Conservation (phyloP, 2,888 invertebrate genomes). For the Ormyrus nitidulus region DNA sequence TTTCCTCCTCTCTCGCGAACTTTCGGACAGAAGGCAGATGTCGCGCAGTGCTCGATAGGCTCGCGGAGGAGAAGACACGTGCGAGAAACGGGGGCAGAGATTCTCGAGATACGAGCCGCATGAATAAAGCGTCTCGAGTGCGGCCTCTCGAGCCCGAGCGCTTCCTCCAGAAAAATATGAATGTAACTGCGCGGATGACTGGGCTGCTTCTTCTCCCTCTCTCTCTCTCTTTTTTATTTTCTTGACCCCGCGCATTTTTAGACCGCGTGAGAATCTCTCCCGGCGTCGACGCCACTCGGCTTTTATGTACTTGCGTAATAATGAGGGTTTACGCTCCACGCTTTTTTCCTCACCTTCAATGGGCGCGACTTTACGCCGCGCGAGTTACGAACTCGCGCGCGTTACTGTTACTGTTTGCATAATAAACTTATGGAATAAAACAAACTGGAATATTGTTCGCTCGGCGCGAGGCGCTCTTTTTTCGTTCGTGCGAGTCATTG, state of each 20-base stretch:
- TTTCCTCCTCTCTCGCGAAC: too few relatives aligned
- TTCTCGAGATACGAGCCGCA: constrained; percentile 32
- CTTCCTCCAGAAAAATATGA: constrained; percentile 28
- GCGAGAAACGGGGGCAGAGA: constrained; percentile 44
- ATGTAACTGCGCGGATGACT: constrained; percentile 30
- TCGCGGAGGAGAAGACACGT: neutral
- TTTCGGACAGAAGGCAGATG: too few relatives aligned
- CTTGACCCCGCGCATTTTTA: constrained; percentile 41
- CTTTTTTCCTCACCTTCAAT: neutral
- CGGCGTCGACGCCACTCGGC: neutral
- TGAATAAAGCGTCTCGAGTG: constrained; percentile 38
- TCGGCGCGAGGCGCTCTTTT: too few relatives aligned
- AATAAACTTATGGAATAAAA: neutral
- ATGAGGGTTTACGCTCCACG: neutral
- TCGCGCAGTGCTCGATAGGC: too few relatives aligned
- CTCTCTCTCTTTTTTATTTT: constrained; percentile 30
- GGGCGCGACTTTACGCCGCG: neutral
- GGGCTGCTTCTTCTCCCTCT: neutral
- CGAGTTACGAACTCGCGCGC: neutral
- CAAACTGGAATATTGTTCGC: too few relatives aligned
- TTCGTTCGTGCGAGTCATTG: too few relatives aligned
- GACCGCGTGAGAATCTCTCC: constrained; percentile 50
- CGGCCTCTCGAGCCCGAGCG: neutral
- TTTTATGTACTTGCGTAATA: constrained; percentile 34
- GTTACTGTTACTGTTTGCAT: neutral